Evolutionary conservation across 2,888 invertebrate species (phyloP).

Genomic region (Chloroclysta siterata): DNA sequence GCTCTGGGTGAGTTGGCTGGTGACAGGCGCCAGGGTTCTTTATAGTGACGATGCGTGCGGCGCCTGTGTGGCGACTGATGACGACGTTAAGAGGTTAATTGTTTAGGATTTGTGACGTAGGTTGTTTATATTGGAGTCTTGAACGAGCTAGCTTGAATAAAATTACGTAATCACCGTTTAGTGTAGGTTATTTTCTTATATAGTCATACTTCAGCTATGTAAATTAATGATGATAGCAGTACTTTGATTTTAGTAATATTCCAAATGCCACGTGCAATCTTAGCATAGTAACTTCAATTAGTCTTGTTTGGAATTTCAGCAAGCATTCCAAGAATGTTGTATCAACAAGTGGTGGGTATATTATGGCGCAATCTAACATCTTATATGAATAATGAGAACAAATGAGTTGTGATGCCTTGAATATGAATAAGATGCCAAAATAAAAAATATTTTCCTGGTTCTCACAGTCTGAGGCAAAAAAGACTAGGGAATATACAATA

Average conservation of each 20-base stretch:
- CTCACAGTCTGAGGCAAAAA: neutral
- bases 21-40: conserved; percentile 55
- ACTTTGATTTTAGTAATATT: neutral
- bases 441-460: conserved; percentile 15
- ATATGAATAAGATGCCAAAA: conserved; percentile 24
- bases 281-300: conserved; percentile 6
- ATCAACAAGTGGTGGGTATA: conserved; percentile 32
- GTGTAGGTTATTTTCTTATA: neutral
- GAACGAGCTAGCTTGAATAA: neutral
- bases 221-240: neutral
- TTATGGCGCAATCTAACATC: conserved; percentile 22
- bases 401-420: conserved; percentile 29
- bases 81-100: conserved; percentile 50
- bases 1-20: conserved; percentile 20
- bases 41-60: conserved; percentile 64
- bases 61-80: conserved; percentile 54
- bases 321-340: conserved; percentile 11
- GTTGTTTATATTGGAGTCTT: conserved; percentile 24
- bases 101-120: conserved; percentile 38
- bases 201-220: neutral
- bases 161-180: neutral
- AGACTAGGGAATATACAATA: neutral
- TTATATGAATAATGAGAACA: conserved; percentile 30
- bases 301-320: conserved; percentile 8
- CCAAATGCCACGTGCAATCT: conserved; percentile 1